Evolutionary conservation across 2,113 vertebrate species (phyloP).

Genomic region (Megaleporinus macrocephalus): DNA sequence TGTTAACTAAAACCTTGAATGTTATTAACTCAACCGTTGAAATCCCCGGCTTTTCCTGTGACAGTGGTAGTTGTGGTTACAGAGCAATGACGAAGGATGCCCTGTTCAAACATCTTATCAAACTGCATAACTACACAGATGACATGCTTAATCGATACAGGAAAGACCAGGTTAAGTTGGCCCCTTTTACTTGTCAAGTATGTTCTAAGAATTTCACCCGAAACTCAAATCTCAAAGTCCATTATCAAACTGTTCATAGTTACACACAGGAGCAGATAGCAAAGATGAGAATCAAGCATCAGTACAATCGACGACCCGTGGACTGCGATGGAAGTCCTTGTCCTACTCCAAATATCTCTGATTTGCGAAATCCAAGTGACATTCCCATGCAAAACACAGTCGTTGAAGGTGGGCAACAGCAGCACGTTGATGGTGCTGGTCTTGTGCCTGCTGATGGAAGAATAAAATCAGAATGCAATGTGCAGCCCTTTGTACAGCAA

Average conservation of each 20-base stretch:
- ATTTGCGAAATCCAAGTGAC: background rate
- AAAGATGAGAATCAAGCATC: constrained; percentile 87
- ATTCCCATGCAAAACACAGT: background rate
- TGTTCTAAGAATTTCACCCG: constrained; percentile 94
- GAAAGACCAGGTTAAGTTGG: constrained; percentile 89
- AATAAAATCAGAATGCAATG: constrained; percentile 32
- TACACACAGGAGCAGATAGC: constrained; percentile 88
- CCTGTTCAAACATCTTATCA: constrained; percentile 91
- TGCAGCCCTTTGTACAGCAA: constrained; percentile 33
- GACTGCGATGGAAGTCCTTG: constrained; percentile 36
- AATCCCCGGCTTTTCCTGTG: constrained; percentile 76
- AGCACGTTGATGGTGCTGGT: constrained; percentile 1
- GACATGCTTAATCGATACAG: constrained; percentile 91
- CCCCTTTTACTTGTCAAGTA: constrained; percentile 90
- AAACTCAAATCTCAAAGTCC: constrained; percentile 93
- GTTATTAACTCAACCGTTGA: constrained; percentile 50
- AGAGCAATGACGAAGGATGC: constrained; percentile 91
- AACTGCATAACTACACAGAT: constrained; percentile 87
- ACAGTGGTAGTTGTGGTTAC: constrained; percentile 83
- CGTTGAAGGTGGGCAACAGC: background rate
- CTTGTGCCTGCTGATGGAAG: background rate
- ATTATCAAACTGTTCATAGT: constrained; percentile 90
- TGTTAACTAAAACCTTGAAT: constrained; percentile 57
- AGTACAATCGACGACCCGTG: constrained; percentile 78
- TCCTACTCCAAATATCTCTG: background rate